These are phyloP conservation scores for Danio kyathit DNA, from an alignment of 2,797 vertebrate species.

Conservation along the genomic window DNA sequence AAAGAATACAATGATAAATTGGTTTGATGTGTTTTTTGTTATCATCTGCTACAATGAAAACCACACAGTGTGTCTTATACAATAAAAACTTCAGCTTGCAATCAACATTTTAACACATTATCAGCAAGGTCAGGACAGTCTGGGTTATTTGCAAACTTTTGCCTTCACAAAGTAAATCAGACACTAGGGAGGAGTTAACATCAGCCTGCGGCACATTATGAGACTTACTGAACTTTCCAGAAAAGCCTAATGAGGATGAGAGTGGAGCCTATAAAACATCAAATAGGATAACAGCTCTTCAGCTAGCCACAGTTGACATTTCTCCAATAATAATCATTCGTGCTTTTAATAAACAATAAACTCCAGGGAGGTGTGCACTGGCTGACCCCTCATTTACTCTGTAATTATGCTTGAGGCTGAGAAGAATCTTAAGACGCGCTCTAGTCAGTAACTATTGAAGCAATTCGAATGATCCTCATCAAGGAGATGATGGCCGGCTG, in stretches of 20 bases:
- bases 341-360: slow-evolving; percentile 60
- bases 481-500: neutral
- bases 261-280: slow-evolving; percentile 46
- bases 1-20: neutral
- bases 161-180: slow-evolving; percentile 13
- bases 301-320: slow-evolving; percentile 52
- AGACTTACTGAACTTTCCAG: slow-evolving; percentile 41
- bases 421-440: slow-evolving; percentile 48
- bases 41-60: neutral
- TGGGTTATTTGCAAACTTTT: slow-evolving; percentile 20
- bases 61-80: neutral
- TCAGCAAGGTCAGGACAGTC: slow-evolving; percentile 4
- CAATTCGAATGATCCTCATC: slow-evolving; percentile 36
- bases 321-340: slow-evolving; percentile 58
- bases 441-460: slow-evolving; percentile 51
- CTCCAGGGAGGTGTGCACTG: slow-evolving; percentile 41
- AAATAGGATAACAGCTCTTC: slow-evolving; percentile 55
- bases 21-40: neutral
- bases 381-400: slow-evolving; percentile 53
- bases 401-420: slow-evolving; percentile 52
- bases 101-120: neutral
- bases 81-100: slow-evolving; percentile 1
- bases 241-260: slow-evolving; percentile 54
- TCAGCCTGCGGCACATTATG: slow-evolving; percentile 16
- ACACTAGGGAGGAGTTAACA: slow-evolving; percentile 30